phyloP scores from a whole-genome alignment of 2,797 vertebrate species.

The Smutsia gigantea region DNA sequence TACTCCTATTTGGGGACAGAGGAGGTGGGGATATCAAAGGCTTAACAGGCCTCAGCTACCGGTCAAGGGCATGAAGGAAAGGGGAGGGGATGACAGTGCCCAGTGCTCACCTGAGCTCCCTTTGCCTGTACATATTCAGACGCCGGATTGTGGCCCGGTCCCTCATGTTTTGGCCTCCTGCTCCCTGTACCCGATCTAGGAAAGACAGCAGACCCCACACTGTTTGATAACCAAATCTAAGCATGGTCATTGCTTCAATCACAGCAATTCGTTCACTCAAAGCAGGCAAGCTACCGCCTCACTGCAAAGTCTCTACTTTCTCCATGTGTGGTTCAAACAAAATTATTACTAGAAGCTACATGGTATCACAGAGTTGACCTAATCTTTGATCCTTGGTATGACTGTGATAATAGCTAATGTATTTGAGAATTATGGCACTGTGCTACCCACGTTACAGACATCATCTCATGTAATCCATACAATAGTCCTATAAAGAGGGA shows the following conservation, averaged over 20 bases:
- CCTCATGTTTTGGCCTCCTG: conserved; percentile 95
- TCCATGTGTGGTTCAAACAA: neutral
- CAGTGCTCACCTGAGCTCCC: conserved; percentile 93
- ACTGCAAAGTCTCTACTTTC: conserved; percentile 11
- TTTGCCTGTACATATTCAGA: conserved; percentile 99
- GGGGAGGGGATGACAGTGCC: neutral
- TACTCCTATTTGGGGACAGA: neutral
- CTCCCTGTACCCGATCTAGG: conserved; percentile 93
- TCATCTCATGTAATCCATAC: neutral
- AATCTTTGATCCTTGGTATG: neutral
- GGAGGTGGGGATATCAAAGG: neutral
- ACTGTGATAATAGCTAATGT: neutral
- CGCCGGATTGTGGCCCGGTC: conserved; percentile 96
- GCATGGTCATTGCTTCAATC: neutral
- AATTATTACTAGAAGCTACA: neutral
- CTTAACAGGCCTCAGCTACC: neutral
- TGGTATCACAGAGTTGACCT: neutral
- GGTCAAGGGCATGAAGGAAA: neutral
- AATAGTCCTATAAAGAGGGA: neutral
- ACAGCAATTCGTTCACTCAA: neutral
- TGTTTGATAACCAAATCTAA: neutral
- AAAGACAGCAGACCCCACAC: neutral
- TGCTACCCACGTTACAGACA: neutral
- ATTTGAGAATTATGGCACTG: neutral
- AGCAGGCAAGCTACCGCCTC: neutral